These are phyloP conservation scores for Eulithis prunata DNA, from an alignment of 2,888 invertebrate species.

Conservation along the genomic window DNA sequence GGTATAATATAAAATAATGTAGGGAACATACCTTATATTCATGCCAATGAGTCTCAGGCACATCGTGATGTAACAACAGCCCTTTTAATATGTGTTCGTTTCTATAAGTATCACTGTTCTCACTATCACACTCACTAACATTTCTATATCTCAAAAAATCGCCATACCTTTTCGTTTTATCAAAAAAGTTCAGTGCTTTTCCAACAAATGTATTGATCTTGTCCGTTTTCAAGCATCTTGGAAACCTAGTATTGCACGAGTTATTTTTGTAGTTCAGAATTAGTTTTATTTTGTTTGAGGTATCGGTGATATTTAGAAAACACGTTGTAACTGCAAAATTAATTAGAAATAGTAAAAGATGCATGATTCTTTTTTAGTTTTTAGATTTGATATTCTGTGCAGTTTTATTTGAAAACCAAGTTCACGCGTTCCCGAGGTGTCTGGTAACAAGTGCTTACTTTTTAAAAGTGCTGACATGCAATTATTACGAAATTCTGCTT, in stretches of 20 bases:
- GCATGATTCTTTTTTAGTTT: conserved; percentile 38
- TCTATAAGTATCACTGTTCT: conserved; percentile 45
- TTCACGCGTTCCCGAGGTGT: no score
- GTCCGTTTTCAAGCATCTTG: conserved; percentile 43
- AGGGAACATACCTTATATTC: conserved; percentile 67
- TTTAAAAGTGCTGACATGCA: conserved; percentile 8
- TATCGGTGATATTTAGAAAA: conserved; percentile 51
- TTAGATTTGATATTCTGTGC: not conserved
- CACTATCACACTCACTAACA: conserved; percentile 55
- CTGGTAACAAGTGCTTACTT: not conserved
- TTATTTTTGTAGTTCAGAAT: conserved; percentile 49
- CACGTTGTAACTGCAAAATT: conserved; percentile 48
- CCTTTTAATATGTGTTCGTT: conserved; percentile 57
- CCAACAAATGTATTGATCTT: conserved; percentile 48
- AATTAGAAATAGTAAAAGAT: conserved; percentile 48
- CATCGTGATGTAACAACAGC: conserved; percentile 55
- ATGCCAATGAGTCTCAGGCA: conserved; percentile 69
- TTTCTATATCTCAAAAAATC: conserved; percentile 55
- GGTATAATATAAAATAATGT: no score
- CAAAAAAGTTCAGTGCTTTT: conserved; percentile 51
- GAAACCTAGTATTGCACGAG: conserved; percentile 30
- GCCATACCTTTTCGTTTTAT: conserved; percentile 53
- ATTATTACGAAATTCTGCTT: conserved; percentile 4
- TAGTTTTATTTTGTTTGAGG: conserved; percentile 49
- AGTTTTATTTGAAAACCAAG: conserved; percentile 1